Base-by-base conservation (phyloP, 2,888 invertebrate genomes). In the Ormyrus rosae region DNA sequence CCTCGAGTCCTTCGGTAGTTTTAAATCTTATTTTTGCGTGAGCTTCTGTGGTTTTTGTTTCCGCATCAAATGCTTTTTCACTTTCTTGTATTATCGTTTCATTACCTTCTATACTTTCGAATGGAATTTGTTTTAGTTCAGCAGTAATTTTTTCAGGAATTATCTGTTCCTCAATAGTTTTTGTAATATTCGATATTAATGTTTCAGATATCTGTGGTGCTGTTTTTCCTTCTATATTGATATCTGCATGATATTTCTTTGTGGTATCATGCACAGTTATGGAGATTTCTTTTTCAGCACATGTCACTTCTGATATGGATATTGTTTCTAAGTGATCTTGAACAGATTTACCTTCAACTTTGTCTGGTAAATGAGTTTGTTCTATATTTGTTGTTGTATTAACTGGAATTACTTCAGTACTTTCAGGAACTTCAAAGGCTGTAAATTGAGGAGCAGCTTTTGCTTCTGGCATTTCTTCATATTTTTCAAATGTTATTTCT, bases 21-120 rank as follows among this genome's bases (percentile, higher is more conserved):
- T 89, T 85, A 71, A 90, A 88, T n/a, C 83, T 81, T 1, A 89
- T 72, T 4, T 89, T 85, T 4, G 90, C 90, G 10, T 85, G 84
- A 5, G 81, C 87, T 0, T 83, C 67, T 10, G 86, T 78, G 4
- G 83, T 76, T 55, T 82, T 85, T 69, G 84, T 83, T 34, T 85
- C 83, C 0, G 84, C 72, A 10, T 81, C 56, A 8, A 90, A 78
- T 5, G 53, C 76, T 1, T 71, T 79, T 75, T 90, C 90, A n/a
- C 82, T 87, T 72, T 91, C 90, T 50, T 88, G 88, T 10, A 85
- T 64, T 63, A 87, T 84, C 11, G 84, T 83, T 80, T 89, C 87
- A 2, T 88, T 87, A 85, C 91, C 91, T 77, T 90, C 86, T 1
- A 92, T 81, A 81, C 90, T 88, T 80, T 91, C 91, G 83, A 90